Evolutionary conservation across 2,113 vertebrate genomes (phyloP).

Genomic region (Sander lucioperca): DNA sequence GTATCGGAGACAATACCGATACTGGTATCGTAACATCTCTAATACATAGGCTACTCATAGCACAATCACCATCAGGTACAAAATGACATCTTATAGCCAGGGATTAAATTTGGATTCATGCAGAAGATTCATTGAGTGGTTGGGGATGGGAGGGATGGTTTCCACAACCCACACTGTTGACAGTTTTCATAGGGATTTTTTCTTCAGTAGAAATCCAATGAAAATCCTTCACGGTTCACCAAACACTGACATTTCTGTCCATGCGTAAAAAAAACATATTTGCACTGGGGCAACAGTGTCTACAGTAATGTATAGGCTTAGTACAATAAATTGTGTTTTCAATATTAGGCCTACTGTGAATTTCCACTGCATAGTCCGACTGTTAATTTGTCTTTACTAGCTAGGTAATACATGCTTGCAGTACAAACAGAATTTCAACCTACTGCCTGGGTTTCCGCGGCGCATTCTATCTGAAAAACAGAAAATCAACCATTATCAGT

Average conservation of each 20-base stretch:
- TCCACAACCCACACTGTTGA: not conserved
- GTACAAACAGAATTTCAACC: slow-evolving; percentile 44
- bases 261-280: not conserved
- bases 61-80: not conserved
- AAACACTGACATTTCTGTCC: not conserved
- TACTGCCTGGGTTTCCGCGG: slow-evolving; percentile 60
- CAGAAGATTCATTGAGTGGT: not conserved
- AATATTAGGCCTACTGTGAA: not conserved
- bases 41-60: too few relatives aligned
- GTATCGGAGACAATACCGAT: too few relatives aligned
- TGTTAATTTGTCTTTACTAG: not conserved
- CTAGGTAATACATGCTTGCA: not conserved
- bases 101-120: not conserved
- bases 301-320: not conserved
- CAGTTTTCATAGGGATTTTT: not conserved
- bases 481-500: slow-evolving; percentile 38
- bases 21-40: too few relatives aligned
- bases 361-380: too few relatives aligned
- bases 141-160: not conserved
- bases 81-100: not conserved
- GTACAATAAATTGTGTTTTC: not conserved
- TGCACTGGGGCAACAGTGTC: not conserved
- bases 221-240: not conserved
- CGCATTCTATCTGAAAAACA: slow-evolving; percentile 58
- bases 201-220: not conserved